These are phyloP conservation scores for Menidia beryllina DNA, from an alignment of 2,113 vertebrate species.

Conservation along the genomic window DNA sequence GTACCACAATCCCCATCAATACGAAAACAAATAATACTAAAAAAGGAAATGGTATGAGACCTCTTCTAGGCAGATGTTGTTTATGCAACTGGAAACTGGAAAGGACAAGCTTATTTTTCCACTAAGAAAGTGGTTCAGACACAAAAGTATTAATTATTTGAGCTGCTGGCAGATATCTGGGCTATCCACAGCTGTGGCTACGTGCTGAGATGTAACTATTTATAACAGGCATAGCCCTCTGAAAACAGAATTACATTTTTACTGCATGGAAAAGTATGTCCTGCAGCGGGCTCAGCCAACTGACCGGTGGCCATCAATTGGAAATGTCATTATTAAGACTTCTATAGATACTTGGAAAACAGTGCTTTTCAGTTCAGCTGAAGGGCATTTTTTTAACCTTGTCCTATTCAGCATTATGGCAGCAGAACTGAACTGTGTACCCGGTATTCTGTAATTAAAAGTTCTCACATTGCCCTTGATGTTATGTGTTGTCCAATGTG, in stretches of 20 bases:
- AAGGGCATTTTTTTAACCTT: no score
- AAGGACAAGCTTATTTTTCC: background rate
- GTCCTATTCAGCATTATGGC: no score
- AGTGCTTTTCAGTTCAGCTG: background rate
- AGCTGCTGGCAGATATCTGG: slow-evolving; percentile 4
- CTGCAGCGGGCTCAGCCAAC: background rate
- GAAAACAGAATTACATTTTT: slow-evolving; percentile 10
- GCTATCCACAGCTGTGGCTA: background rate
- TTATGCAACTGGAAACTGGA: background rate
- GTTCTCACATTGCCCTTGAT: background rate
- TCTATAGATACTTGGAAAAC: background rate
- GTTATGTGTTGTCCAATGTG: no score
- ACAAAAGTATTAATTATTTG: background rate
- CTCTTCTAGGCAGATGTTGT: background rate
- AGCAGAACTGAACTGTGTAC: no score
- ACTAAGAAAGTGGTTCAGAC: background rate
- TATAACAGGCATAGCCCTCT: background rate
- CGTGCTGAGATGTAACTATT: background rate
- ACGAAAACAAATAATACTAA: slow-evolving; percentile 17
- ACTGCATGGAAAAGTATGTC: background rate
- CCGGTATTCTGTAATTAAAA: no score
- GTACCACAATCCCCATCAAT: slow-evolving; percentile 1
- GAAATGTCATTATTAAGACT: background rate
- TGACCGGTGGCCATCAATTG: background rate
- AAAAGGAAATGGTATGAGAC: background rate